phyloP scores from a whole-genome alignment of 2,888 invertebrate genomes.

The Andrena chrysosceles region DNA sequence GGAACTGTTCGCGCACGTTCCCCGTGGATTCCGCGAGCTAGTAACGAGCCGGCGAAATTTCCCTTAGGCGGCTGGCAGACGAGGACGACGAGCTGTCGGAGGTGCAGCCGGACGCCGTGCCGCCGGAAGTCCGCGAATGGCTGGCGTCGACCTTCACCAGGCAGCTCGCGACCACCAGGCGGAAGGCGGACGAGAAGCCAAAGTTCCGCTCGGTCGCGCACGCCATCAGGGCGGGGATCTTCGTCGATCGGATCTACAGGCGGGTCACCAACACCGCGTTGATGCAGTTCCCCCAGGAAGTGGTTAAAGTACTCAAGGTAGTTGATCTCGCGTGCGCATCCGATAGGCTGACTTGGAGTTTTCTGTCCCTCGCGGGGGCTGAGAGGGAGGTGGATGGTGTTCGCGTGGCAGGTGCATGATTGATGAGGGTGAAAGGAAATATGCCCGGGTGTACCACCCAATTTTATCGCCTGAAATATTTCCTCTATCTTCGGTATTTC shows the following conservation, averaged over 20 bases:
- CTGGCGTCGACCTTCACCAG: constrained; percentile 98
- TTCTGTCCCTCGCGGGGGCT: background rate
- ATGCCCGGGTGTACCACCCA: background rate
- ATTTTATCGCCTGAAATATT: background rate
- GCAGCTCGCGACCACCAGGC: constrained; percentile 92
- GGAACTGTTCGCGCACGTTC: constrained; percentile 34
- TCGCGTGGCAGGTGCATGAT: constrained; percentile 1
- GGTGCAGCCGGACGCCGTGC: constrained; percentile 98
- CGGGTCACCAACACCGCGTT: constrained; percentile 91
- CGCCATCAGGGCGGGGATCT: constrained; percentile 97
- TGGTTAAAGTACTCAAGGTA: constrained; percentile 94
- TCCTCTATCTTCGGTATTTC: background rate
- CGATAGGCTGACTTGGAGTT: background rate
- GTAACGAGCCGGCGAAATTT: constrained; percentile 33
- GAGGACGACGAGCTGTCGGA: constrained; percentile 98
- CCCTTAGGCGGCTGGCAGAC: constrained; percentile 91
- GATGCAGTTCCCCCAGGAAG: constrained; percentile 95
- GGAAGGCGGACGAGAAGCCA: constrained; percentile 92
- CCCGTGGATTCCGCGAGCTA: constrained; percentile 13
- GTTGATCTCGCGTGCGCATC: background rate
- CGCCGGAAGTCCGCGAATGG: constrained; percentile 98
- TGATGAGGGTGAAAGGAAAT: background rate
- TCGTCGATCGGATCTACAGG: constrained; percentile 97
- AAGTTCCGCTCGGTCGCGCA: constrained; percentile 98
- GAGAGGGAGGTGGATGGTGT: background rate